Conservation (phyloP, 2,113 vertebrate genomes). For the Peromyscus californicus region DNA sequence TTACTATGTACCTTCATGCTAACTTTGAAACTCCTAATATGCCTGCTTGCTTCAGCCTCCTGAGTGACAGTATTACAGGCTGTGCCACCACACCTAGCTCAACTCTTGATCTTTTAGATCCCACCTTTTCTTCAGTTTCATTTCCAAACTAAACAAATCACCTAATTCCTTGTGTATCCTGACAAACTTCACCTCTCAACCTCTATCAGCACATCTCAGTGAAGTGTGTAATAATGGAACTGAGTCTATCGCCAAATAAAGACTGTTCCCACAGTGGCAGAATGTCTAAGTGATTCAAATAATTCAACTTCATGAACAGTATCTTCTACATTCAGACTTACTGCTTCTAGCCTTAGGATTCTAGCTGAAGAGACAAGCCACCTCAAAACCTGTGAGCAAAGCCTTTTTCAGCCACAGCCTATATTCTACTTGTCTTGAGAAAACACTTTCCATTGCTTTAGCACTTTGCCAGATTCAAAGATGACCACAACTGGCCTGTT, state of each 20-base stretch:
- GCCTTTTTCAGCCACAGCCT: background rate
- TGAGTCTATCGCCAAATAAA: constrained; percentile 46
- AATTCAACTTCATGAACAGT: background rate
- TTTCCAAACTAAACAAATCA: constrained; percentile 47
- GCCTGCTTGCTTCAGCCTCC: background rate
- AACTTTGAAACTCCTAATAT: background rate
- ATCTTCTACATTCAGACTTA: background rate
- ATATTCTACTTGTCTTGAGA: background rate
- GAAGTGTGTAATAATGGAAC: background rate
- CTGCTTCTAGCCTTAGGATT: background rate
- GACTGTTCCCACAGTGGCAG: background rate
- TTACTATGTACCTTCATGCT: background rate
- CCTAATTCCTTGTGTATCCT: background rate
- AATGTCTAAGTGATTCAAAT: constrained; percentile 27
- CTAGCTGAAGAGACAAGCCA: background rate
- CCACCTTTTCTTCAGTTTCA: constrained; percentile 6
- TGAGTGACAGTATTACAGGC: background rate
- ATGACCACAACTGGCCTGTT: constrained; percentile 68
- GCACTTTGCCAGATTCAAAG: constrained; percentile 36
- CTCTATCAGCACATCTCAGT: background rate
- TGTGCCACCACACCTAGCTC: background rate
- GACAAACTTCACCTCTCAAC: constrained; percentile 22
- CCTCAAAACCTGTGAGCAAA: constrained; percentile 18
- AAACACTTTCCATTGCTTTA: background rate
- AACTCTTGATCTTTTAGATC: background rate